Conservation (phyloP, 1,140 invertebrate species). For the Zaprionus capensis region DNA sequence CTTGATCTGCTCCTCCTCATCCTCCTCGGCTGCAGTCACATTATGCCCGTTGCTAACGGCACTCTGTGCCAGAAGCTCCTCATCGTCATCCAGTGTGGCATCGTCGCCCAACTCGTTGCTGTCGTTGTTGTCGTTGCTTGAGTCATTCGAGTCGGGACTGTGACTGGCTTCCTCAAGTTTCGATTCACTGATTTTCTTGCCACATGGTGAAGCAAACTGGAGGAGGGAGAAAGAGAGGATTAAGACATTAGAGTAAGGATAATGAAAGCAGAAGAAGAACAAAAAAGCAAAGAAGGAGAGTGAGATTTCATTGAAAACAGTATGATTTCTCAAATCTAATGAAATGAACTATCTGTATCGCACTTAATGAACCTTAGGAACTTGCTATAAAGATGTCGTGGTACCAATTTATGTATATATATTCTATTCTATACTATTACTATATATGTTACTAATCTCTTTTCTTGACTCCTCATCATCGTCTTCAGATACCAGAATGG, state of each 20-base stretch:
- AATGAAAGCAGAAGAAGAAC: too few relatives aligned
- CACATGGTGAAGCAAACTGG: conserved; percentile 74
- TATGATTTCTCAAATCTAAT: too few relatives aligned
- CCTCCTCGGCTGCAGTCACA: conserved; percentile 59
- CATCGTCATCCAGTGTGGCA: conserved; percentile 67
- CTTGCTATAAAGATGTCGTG: too few relatives aligned
- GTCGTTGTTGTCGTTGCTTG: conserved; percentile 44
- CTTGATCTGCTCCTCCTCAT: conserved; percentile 84
- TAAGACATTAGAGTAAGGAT: neutral
- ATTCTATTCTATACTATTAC: too few relatives aligned
- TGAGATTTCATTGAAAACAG: too few relatives aligned
- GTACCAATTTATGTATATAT: too few relatives aligned
- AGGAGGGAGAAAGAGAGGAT: neutral
- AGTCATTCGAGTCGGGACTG: conserved; percentile 56
- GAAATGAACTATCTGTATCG: too few relatives aligned
- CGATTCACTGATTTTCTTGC: conserved; percentile 74
- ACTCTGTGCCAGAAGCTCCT: conserved; percentile 68
- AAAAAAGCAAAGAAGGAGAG: too few relatives aligned
- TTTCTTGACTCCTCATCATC: too few relatives aligned
- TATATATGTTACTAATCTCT: too few relatives aligned
- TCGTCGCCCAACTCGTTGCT: conserved; percentile 46
- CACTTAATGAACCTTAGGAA: too few relatives aligned
- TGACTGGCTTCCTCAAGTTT: conserved; percentile 45
- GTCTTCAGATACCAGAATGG: too few relatives aligned
- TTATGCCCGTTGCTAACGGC: conserved; percentile 50